A percentile compares a stretch with the other conserved stretches of the same genome.
Evolutionary conservation across 2,888 invertebrate genomes (phyloP).

Genomic region (Carabus problematicus): DNA sequence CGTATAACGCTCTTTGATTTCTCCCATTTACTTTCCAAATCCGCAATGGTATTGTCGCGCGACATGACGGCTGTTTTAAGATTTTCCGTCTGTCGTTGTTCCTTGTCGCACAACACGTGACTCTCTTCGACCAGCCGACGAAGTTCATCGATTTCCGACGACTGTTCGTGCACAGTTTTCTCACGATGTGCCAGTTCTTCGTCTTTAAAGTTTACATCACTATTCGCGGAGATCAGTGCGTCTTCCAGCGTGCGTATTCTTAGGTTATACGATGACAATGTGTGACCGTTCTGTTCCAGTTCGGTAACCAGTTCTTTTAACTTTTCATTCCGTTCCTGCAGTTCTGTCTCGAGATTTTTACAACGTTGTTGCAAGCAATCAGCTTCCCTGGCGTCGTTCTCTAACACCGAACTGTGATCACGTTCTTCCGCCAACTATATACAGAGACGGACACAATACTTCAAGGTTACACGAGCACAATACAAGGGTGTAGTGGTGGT

Average conservation of each 20-base stretch:
- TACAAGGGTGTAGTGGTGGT: not conserved
- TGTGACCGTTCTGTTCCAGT: conserved; percentile 46
- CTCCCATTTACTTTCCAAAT: conserved; percentile 59
- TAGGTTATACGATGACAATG: conserved; percentile 35
- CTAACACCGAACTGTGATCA: conserved; percentile 51
- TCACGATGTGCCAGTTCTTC: conserved; percentile 39
- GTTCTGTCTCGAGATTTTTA: conserved; percentile 51
- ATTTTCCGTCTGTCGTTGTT: conserved; percentile 60
- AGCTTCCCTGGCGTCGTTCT: conserved; percentile 36
- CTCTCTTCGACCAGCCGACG: conserved; percentile 49
- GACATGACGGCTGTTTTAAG: conserved; percentile 57
- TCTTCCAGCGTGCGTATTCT: conserved; percentile 49
- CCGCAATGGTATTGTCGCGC: conserved; percentile 59
- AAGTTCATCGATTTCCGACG: conserved; percentile 47
- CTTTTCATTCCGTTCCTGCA: conserved; percentile 52
- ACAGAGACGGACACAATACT: conserved; percentile 17
- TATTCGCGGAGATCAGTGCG: conserved; percentile 49
- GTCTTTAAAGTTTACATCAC: conserved; percentile 49
- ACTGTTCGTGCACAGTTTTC: conserved; percentile 44
- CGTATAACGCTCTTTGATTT: conserved; percentile 51
- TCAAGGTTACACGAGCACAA: not conserved
- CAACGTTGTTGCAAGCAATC: conserved; percentile 41
- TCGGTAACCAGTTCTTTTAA: conserved; percentile 50
- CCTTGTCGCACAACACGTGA: conserved; percentile 55
- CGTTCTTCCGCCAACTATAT: conserved; percentile 47